A percentile compares a stretch with the other conserved stretches of the same genome.
Conservation (phyloP, 2,888 invertebrate genomes). For the Scelioninae gen. 2 region DNA sequence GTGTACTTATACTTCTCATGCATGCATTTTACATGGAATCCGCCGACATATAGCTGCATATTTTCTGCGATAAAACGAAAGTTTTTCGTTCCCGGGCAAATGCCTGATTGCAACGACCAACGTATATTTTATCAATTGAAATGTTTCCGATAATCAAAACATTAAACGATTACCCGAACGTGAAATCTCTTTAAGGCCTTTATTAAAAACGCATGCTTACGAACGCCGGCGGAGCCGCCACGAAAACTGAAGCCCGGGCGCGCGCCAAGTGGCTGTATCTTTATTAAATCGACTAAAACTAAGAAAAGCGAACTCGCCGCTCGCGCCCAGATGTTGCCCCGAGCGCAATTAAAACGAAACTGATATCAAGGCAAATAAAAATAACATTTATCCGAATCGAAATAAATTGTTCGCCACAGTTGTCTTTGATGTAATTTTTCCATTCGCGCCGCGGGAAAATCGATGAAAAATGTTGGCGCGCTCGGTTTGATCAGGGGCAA, state of each 20-base stretch:
- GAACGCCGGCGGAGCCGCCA: background rate
- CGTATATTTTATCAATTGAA: conserved; percentile 12
- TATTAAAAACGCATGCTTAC: conserved; percentile 34
- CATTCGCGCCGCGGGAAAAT: conserved; percentile 19
- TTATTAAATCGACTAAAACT: conserved; percentile 51
- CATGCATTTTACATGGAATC: conserved; percentile 30
- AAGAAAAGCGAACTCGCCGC: conserved; percentile 47
- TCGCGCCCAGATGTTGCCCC: conserved; percentile 53
- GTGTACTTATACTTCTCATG: conserved; percentile 23
- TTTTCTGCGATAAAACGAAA: conserved; percentile 19
- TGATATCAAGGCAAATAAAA: conserved; percentile 51
- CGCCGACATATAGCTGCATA: conserved; percentile 18
- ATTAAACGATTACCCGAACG: conserved; percentile 25
- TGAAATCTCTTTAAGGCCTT: conserved; percentile 32
- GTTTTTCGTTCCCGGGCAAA: no score
- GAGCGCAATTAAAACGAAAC: conserved; percentile 49
- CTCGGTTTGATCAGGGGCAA: conserved; percentile 24
- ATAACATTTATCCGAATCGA: conserved; percentile 39
- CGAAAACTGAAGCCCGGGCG: conserved; percentile 45
- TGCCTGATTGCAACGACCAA: conserved; percentile 17
- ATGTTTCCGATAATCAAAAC: conserved; percentile 13
- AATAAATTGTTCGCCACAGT: conserved; percentile 36
- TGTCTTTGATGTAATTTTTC: conserved; percentile 27
- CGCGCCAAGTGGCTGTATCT: conserved; percentile 48
- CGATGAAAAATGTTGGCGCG: conserved; percentile 10